Evolutionary conservation across 2,888 invertebrate genomes (phyloP).

Genomic region (Trissolcus brochymenae): DNA sequence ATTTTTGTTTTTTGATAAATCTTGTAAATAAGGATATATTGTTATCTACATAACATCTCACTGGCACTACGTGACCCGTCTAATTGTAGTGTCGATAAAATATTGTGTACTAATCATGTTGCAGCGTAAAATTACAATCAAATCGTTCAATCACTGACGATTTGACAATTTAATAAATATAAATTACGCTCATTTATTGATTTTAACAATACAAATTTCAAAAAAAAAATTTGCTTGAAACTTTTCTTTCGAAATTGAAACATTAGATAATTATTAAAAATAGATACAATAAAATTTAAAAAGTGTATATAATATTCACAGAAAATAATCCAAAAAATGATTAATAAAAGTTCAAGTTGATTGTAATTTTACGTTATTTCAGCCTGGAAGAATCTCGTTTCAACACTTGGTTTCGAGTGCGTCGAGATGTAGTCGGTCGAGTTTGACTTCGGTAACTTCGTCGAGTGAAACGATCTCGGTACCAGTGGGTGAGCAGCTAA

Average conservation of each 20-base stretch:
- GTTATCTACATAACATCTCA: conserved; percentile 58
- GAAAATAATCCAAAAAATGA: background rate
- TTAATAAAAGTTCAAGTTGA: background rate
- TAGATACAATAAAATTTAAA: no score
- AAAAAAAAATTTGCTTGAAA: background rate
- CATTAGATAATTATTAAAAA: background rate
- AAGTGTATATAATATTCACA: background rate
- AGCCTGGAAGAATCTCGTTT: conserved; percentile 42
- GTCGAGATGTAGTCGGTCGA: conserved; percentile 63
- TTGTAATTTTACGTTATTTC: conserved; percentile 21
- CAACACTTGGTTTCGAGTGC: conserved; percentile 68
- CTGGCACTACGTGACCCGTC: conserved; percentile 63
- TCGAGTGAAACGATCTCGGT: conserved; percentile 71
- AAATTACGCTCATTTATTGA: no score
- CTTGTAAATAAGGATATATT: conserved; percentile 65
- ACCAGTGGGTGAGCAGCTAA: conserved; percentile 69
- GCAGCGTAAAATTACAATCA: conserved; percentile 24
- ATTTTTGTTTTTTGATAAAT: conserved; percentile 60
- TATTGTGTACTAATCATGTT: conserved; percentile 1
- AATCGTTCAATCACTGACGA: background rate
- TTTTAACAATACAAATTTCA: background rate
- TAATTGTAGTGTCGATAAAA: conserved; percentile 51
- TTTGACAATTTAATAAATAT: no score
- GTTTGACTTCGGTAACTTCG: conserved; percentile 64
- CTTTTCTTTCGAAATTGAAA: background rate